Percentiles rank a stretch among this genome's conserved stretches.
phyloP scores from a whole-genome alignment of 2,888 invertebrate species.

The Erpobdella octoculata region DNA sequence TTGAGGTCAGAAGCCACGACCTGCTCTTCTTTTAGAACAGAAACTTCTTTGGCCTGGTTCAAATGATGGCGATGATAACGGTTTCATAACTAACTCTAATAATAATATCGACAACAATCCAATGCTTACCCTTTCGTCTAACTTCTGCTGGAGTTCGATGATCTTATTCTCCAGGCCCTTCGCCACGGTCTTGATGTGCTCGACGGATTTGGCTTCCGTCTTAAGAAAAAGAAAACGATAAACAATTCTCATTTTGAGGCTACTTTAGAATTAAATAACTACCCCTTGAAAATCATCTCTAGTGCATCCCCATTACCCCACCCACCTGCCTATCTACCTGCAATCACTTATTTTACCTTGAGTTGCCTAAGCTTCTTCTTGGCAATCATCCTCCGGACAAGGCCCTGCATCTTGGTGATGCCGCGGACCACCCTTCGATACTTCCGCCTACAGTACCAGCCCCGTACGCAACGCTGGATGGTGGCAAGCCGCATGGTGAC shows the following conservation, averaged over 20 bases:
- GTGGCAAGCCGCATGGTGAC: slow-evolving; percentile 54
- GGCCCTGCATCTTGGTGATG: slow-evolving; percentile 67
- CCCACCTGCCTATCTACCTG: background rate
- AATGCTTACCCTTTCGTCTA: slow-evolving; percentile 71
- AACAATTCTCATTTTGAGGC: too few species aligned
- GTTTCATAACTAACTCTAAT: background rate
- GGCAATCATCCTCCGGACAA: slow-evolving; percentile 62
- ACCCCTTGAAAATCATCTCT: background rate
- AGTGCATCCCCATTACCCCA: background rate
- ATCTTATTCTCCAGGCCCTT: slow-evolving; percentile 96
- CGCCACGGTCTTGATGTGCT: slow-evolving; percentile 90
- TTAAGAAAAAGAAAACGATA: slow-evolving; percentile 35
- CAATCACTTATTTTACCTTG: slow-evolving; percentile 54
- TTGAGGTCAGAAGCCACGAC: slow-evolving; percentile 41
- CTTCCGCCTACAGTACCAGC: slow-evolving; percentile 64
- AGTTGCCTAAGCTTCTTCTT: slow-evolving; percentile 71
- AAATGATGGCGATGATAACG: background rate
- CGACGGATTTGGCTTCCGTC: slow-evolving; percentile 85
- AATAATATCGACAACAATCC: background rate
- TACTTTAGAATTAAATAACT: too few species aligned
- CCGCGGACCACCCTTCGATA: slow-evolving; percentile 45
- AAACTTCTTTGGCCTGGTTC: slow-evolving; percentile 56
- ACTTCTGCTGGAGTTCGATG: slow-evolving; percentile 83
- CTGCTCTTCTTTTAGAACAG: slow-evolving; percentile 56
- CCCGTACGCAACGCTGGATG: slow-evolving; percentile 72